Base-by-base conservation (phyloP, 2,113 vertebrate species). In the Nannospalax galili region DNA sequence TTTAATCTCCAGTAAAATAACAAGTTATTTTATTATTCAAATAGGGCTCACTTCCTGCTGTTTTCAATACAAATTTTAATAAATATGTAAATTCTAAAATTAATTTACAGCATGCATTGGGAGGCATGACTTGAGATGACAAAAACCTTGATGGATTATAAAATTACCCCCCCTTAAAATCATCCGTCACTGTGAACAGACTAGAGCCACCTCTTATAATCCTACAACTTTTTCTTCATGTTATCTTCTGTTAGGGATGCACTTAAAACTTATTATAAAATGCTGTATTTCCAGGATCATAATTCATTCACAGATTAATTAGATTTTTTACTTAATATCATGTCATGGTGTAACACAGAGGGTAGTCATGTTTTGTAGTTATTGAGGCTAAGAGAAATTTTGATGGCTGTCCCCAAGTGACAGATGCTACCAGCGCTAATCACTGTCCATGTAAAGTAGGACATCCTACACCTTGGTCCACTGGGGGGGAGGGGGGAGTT, bases 81-180 rank as follows among this genome's bases (percentile, higher is more conserved):
- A 98, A 98, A 98, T 98, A 99, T 99, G 98, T 98, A 98, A 98
- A 98, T 98, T 97, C 97, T 90, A 97, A 98, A 98, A 98, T 98
- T 98, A 98, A 98, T 98, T 98, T 98, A 98, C 98, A 98, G 96
- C 98, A 97, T 98, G 97, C 52, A 82, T 98, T 98, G 98, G 97
- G 96, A 98, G 96, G 96, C 95, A 90, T 98, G 97, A 98, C 98
- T 98, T 93, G 95, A 98, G 97, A 96, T 98, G 98, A 98, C 98
- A 98, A 97, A 98, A 87, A 98, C 96, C 97, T 93, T 98, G 98
- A 98, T 98, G 96, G 97, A 98, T 99, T 98, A 95, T 98, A 98
- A 98, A 98, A 98, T 98, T 98, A 98, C 96, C 84, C 96, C 97
- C 56, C 81, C 40, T 67, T 98, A 98, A 98, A 98, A 98, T 98